A percentile compares a stretch with the other conserved stretches of the same genome.
Evolutionary conservation across 2,888 invertebrate species (phyloP).

Genomic region (Isotomurus palustris): DNA sequence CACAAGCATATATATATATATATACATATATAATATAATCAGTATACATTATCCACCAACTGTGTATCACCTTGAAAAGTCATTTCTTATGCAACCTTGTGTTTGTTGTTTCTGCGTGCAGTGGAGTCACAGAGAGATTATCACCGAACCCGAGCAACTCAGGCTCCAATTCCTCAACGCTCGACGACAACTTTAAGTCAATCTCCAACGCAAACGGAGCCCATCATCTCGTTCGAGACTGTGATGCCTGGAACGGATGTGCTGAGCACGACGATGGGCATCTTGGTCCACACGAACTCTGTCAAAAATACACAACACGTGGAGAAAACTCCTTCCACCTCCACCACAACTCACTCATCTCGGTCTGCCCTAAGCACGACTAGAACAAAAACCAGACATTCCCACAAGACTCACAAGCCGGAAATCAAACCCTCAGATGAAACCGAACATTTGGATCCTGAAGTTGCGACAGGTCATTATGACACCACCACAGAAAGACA

Average conservation of each 20-base stretch:
- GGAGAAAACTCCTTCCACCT: neutral
- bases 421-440: too few relatives aligned
- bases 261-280: constrained; percentile 38
- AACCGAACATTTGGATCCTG: constrained; percentile 3
- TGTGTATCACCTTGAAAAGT: too few relatives aligned
- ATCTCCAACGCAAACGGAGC: constrained; percentile 25
- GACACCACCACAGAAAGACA: too few relatives aligned
- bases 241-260: constrained; percentile 36
- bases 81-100: too few relatives aligned
- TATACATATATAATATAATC: too few relatives aligned
- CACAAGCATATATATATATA: too few relatives aligned
- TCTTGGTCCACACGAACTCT: too few relatives aligned
- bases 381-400: constrained; percentile 16
- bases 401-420: constrained; percentile 17
- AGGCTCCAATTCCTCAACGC: constrained; percentile 28
- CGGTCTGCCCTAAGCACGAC: constrained; percentile 17
- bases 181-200: constrained; percentile 38
- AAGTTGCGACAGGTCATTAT: neutral
- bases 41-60: too few relatives aligned
- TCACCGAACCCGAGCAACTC: constrained; percentile 27
- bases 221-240: constrained; percentile 8
- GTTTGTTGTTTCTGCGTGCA: constrained; percentile 15
- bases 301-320: too few relatives aligned
- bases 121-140: constrained; percentile 45
- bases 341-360: constrained; percentile 24